A percentile compares a stretch with the other conserved stretches of the same genome.
These are phyloP conservation scores for Folsomia manolachei DNA, from an alignment of 2,888 invertebrate genomes.

Conservation along the genomic window DNA sequence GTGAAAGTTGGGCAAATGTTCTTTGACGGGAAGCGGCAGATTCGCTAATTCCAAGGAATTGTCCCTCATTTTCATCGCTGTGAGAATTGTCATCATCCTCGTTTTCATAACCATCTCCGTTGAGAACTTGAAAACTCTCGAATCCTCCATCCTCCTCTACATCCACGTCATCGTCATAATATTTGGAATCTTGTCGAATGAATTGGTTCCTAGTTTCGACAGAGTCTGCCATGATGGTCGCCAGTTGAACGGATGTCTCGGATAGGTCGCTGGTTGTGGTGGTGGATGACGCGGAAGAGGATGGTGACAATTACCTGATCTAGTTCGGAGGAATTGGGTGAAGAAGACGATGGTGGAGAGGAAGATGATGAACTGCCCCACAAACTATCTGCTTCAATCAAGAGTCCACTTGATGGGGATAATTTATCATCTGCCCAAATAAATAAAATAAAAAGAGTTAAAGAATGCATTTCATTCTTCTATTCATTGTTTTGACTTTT, in stretches of 20 bases:
- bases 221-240: slow-evolving; percentile 13
- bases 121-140: slow-evolving; percentile 38
- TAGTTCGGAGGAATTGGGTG: slow-evolving; percentile 26
- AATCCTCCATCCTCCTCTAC: slow-evolving; percentile 41
- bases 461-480: background rate
- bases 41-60: background rate
- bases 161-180: slow-evolving; percentile 13
- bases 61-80: background rate
- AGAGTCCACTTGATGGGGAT: background rate
- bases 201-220: slow-evolving; percentile 16
- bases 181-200: slow-evolving; percentile 19
- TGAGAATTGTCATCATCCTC: slow-evolving; percentile 15
- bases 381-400: background rate
- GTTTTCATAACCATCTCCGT: slow-evolving; percentile 20
- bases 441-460: background rate
- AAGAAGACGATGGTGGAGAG: slow-evolving; percentile 32
- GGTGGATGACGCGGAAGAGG: background rate
- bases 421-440: slow-evolving; percentile 1
- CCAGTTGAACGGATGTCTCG: background rate
- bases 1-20: slow-evolving; percentile 32
- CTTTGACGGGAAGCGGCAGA: slow-evolving; percentile 21
- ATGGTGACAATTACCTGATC: background rate
- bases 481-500: background rate
- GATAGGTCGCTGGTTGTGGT: slow-evolving; percentile 15
- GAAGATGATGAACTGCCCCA: slow-evolving; percentile 19